Conservation (phyloP, 2,888 invertebrate species). For the Pachymerium ferrugineum region DNA sequence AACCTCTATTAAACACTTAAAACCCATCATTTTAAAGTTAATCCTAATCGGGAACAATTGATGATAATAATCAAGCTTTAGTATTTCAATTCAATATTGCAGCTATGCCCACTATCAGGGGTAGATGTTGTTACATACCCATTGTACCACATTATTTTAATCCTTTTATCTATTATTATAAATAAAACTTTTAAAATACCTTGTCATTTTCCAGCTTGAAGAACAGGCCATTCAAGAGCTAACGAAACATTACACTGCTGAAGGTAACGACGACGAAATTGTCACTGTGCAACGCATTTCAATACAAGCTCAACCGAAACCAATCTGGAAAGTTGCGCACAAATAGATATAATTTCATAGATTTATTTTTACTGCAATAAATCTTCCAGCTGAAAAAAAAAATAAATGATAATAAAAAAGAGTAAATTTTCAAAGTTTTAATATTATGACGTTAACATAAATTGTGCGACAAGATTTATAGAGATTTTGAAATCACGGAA, state of each 20-base stretch:
- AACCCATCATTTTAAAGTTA: too few relatives aligned
- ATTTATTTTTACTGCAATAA: neutral
- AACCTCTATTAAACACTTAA: too few relatives aligned
- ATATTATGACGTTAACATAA: neutral
- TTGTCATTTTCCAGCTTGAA: constrained; percentile 60
- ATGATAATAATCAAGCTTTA: too few relatives aligned
- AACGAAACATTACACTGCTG: constrained; percentile 65
- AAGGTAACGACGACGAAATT: constrained; percentile 63
- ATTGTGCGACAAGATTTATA: neutral
- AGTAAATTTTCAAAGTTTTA: neutral
- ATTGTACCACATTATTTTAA: neutral
- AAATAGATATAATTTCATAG: neutral
- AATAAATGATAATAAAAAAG: neutral
- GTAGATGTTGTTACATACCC: neutral
- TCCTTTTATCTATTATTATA: too few relatives aligned
- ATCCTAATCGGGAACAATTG: too few relatives aligned
- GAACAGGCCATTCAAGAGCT: constrained; percentile 79
- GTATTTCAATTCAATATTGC: too few relatives aligned
- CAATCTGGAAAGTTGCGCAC: constrained; percentile 52
- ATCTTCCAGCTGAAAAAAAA: neutral
- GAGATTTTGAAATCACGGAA: too few relatives aligned
- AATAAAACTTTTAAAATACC: too few relatives aligned
- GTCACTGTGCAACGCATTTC: constrained; percentile 65
- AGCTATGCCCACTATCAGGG: too few relatives aligned
- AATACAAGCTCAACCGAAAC: constrained; percentile 55